Base-by-base conservation (phyloP, 2,797 vertebrate genomes). In the Amazona finschi region DNA sequence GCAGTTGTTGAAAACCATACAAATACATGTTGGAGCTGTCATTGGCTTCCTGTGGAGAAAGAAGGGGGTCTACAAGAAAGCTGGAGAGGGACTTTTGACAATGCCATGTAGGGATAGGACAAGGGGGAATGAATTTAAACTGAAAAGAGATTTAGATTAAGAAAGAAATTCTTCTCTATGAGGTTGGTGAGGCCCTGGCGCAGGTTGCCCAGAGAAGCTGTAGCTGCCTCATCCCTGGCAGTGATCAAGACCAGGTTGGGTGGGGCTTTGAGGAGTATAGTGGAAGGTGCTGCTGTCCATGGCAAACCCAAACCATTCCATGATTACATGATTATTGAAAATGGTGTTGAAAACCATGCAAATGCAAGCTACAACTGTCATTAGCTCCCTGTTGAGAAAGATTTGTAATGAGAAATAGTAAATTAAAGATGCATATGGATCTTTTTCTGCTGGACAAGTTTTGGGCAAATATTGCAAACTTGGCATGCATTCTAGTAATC, bases 401-500 rank as follows among this genome's bases (percentile, higher is more conserved):
- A 24, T 60, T 60, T 60, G 6, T 36, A 36, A 50, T 10, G 10
- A 52, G 72, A 82, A 93, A 44, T 38, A 70, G 47, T 16, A 18
- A 60, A 64, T 60, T 58, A 60, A 67, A 72, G 36, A 38, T 13
- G 4, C 27, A 21, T 10, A 4, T 16, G 24, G 69, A 28, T 65
- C 10, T 55, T 72, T 9, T 53, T 33, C 39, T 46, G 27, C 22
- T 60, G 58, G 31, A 39, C 22, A 49, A 46, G 6, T 25, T 39
- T 39, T 43, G 20, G 41, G n/a, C 22, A 47, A 50, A 52, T 53
- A 53, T 43, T 61, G 2, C 36, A 50, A 43, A 39, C 28, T 30
- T 27, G 8, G 5, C 36, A 11, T 16, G 16, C 10, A 1, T 65
- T 69, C 12, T 25, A 8, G 0, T 53, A 25, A 31, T 38, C 0